These are phyloP conservation scores for Actenoides hombroni DNA, from an alignment of 2,113 vertebrate genomes.

Conservation along the genomic window DNA sequence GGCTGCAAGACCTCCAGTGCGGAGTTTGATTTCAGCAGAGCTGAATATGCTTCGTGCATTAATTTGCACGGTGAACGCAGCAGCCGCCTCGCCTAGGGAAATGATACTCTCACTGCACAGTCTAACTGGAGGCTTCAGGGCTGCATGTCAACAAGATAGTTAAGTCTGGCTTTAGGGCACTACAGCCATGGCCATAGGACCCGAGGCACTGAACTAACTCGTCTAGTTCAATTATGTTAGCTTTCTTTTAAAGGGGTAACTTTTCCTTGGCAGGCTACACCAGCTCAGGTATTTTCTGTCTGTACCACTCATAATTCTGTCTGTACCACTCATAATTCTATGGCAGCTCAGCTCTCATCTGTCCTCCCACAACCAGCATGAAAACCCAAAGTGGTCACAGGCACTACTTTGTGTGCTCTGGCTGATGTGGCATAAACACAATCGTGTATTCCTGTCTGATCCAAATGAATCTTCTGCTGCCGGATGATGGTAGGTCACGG, in stretches of 20 bases:
- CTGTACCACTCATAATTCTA: not conserved
- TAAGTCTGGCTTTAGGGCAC: not conserved
- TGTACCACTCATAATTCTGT: not conserved
- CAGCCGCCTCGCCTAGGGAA: not conserved
- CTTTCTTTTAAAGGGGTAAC: not conserved
- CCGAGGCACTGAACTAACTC: not conserved
- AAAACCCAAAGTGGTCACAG: not conserved
- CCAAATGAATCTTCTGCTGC: not conserved
- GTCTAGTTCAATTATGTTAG: not conserved
- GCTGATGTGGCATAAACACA: not conserved
- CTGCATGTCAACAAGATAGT: not conserved
- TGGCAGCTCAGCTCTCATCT: constrained; percentile 6
- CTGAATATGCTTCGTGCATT: not conserved
- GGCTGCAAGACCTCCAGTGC: not conserved
- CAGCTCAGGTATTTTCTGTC: not conserved
- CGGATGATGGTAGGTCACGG: not conserved
- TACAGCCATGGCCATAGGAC: not conserved
- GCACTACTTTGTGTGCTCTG: not conserved
- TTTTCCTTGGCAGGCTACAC: not conserved
- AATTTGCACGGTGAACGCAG: not conserved
- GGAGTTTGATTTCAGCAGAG: not conserved
- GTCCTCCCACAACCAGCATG: not conserved
- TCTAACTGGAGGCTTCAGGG: not conserved
- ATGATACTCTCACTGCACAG: not conserved
- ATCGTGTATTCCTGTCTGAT: not conserved